Conservation (phyloP, 2,797 vertebrate species). For the Threskiornis aethiopicus region DNA sequence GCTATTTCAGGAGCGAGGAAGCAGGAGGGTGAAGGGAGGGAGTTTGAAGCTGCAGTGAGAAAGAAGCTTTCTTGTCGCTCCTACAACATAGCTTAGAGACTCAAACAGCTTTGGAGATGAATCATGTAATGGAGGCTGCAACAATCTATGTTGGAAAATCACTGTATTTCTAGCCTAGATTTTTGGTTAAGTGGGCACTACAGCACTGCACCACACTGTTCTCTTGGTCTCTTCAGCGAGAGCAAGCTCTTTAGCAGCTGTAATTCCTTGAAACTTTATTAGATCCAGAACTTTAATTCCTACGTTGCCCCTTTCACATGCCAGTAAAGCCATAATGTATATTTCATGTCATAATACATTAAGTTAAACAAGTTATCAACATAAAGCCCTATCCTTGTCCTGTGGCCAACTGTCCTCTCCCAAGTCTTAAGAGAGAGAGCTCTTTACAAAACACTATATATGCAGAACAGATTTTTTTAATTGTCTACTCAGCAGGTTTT, state of each 20-base stretch:
- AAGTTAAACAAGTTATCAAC: not conserved
- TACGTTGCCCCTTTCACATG: not conserved
- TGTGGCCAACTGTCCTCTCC: not conserved
- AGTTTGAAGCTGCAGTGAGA: not conserved
- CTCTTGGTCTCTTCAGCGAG: not conserved
- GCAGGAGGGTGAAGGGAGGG: not conserved
- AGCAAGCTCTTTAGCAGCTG: not conserved
- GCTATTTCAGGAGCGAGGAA: not conserved
- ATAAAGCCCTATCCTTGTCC: not conserved
- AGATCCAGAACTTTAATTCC: not conserved
- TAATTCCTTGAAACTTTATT: not conserved
- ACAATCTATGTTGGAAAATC: not conserved
- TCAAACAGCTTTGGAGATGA: not conserved
- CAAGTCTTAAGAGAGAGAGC: not conserved
- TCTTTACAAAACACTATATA: not conserved
- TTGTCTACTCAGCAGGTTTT: not conserved
- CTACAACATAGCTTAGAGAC: not conserved
- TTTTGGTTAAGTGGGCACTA: not conserved
- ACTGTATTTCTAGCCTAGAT: not conserved
- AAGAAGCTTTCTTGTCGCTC: not conserved
- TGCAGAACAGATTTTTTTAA: not conserved
- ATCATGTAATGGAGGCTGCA: not conserved
- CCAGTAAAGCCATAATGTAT: not conserved
- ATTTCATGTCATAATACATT: not conserved
- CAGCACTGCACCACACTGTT: not conserved